Evolutionary conservation across 2,797 vertebrate genomes (phyloP).

Genomic region (Ibycter americanus): DNA sequence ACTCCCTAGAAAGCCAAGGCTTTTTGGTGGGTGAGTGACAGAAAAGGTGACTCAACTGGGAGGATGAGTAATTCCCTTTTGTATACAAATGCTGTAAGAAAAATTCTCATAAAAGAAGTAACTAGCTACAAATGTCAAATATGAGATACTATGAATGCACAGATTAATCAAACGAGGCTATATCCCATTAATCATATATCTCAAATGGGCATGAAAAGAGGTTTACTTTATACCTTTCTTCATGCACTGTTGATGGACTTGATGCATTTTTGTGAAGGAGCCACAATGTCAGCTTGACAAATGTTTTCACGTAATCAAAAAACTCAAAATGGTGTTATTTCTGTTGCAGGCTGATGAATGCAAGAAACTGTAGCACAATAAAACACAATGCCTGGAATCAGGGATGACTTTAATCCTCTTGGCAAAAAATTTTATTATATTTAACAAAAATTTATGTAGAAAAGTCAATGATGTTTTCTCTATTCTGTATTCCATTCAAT

Average conservation of each 20-base stretch:
- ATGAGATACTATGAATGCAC: conserved; percentile 4
- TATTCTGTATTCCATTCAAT: not conserved
- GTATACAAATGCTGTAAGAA: conserved; percentile 21
- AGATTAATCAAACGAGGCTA: conserved; percentile 51
- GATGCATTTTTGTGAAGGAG: conserved; percentile 61
- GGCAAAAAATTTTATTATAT: not conserved
- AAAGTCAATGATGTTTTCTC: not conserved
- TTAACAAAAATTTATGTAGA: not conserved
- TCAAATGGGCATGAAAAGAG: not conserved
- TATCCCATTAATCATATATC: conserved; percentile 49
- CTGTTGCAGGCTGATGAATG: not conserved
- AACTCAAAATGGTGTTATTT: conserved; percentile 22
- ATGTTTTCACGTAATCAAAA: conserved; percentile 45
- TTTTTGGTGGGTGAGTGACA: not conserved
- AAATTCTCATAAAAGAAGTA: conserved; percentile 16
- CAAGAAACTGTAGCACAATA: conserved; percentile 15
- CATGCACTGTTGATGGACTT: conserved; percentile 23
- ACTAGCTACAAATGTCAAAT: not conserved
- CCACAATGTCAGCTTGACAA: conserved; percentile 71
- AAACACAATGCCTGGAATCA: conserved; percentile 44
- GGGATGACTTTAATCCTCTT: conserved; percentile 20
- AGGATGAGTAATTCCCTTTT: conserved; percentile 18
- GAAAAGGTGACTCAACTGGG: not conserved
- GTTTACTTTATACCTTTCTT: conserved; percentile 38
- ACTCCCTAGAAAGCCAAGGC: not conserved